These are phyloP conservation scores for Drosophila yooni DNA, from an alignment of 2,888 invertebrate species.

Conservation along the genomic window DNA sequence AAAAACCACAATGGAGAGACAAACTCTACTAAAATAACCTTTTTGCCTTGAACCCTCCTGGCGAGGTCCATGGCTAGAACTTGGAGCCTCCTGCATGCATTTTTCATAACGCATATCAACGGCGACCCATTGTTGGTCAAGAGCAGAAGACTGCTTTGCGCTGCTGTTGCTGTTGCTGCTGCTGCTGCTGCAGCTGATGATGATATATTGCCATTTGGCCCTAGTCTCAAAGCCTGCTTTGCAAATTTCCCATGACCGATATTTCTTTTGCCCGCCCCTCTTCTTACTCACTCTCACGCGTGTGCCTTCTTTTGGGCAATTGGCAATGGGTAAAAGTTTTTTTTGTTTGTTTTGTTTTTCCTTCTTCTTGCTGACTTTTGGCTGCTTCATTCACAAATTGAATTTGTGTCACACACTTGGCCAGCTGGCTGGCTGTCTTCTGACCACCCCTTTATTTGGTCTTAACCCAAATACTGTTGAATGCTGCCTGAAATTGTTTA, in stretches of 20 bases:
- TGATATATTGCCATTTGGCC: slow-evolving; percentile 55
- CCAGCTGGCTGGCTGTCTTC: slow-evolving; percentile 46
- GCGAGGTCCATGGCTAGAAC: background rate
- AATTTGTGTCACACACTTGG: slow-evolving; percentile 69
- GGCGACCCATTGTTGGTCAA: slow-evolving; percentile 63
- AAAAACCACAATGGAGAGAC: background rate
- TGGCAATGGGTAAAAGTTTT: slow-evolving; percentile 55
- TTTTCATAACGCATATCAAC: slow-evolving; percentile 70
- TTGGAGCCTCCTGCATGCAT: slow-evolving; percentile 46
- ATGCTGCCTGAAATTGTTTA: slow-evolving; percentile 69
- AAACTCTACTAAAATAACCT: background rate
- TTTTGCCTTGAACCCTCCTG: background rate
- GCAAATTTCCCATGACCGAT: slow-evolving; percentile 78
- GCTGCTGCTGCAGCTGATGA: slow-evolving; percentile 45
- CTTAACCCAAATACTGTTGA: slow-evolving; percentile 77
- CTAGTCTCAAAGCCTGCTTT: slow-evolving; percentile 26
- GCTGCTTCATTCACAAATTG: slow-evolving; percentile 78
- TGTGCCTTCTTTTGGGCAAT: slow-evolving; percentile 69
- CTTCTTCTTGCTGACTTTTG: slow-evolving; percentile 35
- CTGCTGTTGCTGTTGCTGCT: background rate
- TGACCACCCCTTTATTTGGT: slow-evolving; percentile 80
- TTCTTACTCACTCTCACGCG: slow-evolving; percentile 34
- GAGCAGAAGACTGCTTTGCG: slow-evolving; percentile 18
- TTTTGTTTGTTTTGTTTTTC: slow-evolving; percentile 8
- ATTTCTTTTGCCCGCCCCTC: slow-evolving; percentile 33